Evolutionary conservation across 1,140 invertebrate genomes (phyloP).

Genomic region (Diorhabda carinulata): DNA sequence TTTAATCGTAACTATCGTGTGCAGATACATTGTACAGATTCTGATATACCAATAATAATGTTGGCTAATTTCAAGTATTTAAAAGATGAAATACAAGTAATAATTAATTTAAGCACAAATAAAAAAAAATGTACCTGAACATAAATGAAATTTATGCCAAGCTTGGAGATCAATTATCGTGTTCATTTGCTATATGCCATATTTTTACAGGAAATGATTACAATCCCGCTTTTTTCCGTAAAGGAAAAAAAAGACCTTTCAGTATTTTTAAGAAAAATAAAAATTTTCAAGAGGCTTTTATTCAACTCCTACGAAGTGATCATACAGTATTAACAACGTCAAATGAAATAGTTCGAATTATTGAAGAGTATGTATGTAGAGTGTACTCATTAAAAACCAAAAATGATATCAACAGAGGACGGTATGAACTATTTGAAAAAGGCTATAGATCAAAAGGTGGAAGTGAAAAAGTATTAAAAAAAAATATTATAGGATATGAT

Average conservation of each 20-base stretch:
- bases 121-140: conserved; percentile 23
- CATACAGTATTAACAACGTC: neutral
- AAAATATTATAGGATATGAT: conserved; percentile 27
- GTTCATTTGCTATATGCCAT: conserved; percentile 24
- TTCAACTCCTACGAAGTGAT: neutral
- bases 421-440: conserved; percentile 22
- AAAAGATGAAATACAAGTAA: conserved; percentile 23
- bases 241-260: conserved; percentile 19
- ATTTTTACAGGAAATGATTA: conserved; percentile 22
- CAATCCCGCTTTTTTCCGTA: conserved; percentile 7
- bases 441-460: conserved; percentile 2
- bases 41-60: conserved; percentile 31
- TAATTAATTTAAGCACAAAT: conserved; percentile 23
- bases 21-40: conserved; percentile 31
- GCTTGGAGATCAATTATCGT: conserved; percentile 23
- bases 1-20: conserved; percentile 25
- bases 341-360: neutral
- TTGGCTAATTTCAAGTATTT: conserved; percentile 28
- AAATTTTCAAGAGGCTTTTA: neutral
- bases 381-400: conserved; percentile 26
- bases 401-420: conserved; percentile 29
- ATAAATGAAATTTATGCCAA: conserved; percentile 25
- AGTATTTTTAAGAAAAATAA: neutral
- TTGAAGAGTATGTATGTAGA: conserved; percentile 12
- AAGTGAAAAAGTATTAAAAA: conserved; percentile 8